Evolutionary conservation across 2,113 vertebrate genomes (phyloP), one percentile per base, ranked within the genome.

Genomic region (Panthera tigris): DNA sequence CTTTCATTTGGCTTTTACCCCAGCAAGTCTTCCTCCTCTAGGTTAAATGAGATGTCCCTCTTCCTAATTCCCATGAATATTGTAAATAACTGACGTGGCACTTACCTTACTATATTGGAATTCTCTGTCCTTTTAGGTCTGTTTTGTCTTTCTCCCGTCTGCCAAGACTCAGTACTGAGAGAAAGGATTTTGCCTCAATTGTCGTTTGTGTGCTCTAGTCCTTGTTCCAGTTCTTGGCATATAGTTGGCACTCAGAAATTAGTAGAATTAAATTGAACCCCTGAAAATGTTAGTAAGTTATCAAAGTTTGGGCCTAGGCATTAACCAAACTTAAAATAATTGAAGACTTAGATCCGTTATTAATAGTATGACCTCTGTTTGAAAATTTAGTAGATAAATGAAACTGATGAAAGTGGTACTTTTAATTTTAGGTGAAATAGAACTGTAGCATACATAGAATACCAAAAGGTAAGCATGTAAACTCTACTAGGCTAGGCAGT

Each of bases 301-400:
- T 23, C 29, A 36, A 91, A 61, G 33, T 79, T 91, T 82, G 71
- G 33, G 5, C 39, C 78, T 36, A 61, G 41, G 29, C 55, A 86
- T 89, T 92, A 94, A 79, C 48, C 52, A 71, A 29, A 84, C 23
- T 91, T 94, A 78, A 91, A 50, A 36, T 65, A 85, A 90, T n/a
- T 48, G 7, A 83, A 94, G 29, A 12, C 16, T 39, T 79, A 79
- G 18, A 52, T 31, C 27, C 18, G 31, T 71, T 82, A 39, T 87
- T 81, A 91, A 93, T 89, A 81, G 52, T 52, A 0, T 93, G 36
- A 78, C 61, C 9, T 39, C 18, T 65, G 14, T 48, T 69, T 80
- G 69, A 76, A 89, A 87, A 63, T 48, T 86, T 36, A 83, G 16
- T 74, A 85, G 66, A 45, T 85, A 45, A 33, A 45, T 68, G 52